These are phyloP conservation scores for Drosophila colorata DNA, from an alignment of 2,888 invertebrate genomes.

Conservation along the genomic window DNA sequence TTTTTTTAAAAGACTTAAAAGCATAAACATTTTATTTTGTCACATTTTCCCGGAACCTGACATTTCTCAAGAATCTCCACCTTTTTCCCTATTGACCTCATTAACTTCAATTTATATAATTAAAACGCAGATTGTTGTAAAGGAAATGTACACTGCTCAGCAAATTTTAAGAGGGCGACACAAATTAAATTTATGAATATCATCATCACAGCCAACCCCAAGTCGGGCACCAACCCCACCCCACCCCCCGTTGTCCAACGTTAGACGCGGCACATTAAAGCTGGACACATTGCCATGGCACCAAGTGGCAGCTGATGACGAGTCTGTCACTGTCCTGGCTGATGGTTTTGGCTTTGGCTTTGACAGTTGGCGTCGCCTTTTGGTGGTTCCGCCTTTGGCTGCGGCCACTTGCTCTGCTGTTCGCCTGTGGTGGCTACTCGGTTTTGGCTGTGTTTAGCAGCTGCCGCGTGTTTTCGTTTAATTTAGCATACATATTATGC, in stretches of 20 bases:
- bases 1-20: neutral
- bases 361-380: slow-evolving; percentile 53
- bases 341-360: slow-evolving; percentile 35
- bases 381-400: slow-evolving; percentile 26
- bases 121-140: slow-evolving; percentile 64
- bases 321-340: slow-evolving; percentile 26
- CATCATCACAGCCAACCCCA: slow-evolving; percentile 27
- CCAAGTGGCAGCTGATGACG: slow-evolving; percentile 35
- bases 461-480: slow-evolving; percentile 67
- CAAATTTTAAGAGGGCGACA: slow-evolving; percentile 22
- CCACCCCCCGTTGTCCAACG: neutral
- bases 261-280: slow-evolving; percentile 55
- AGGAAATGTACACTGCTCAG: slow-evolving; percentile 39
- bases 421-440: slow-evolving; percentile 12
- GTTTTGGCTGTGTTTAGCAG: slow-evolving; percentile 38
- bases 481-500: slow-evolving; percentile 64
- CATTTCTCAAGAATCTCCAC: slow-evolving; percentile 2
- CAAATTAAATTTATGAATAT: slow-evolving; percentile 68
- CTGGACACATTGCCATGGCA: slow-evolving; percentile 28
- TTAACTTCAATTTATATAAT: slow-evolving; percentile 64
- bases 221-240: neutral
- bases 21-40: neutral
- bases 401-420: slow-evolving; percentile 2
- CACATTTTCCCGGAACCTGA: neutral
- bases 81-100: slow-evolving; percentile 11